Base-by-base conservation (phyloP, 1,140 invertebrate species). In the Anthonomus grandis region DNA sequence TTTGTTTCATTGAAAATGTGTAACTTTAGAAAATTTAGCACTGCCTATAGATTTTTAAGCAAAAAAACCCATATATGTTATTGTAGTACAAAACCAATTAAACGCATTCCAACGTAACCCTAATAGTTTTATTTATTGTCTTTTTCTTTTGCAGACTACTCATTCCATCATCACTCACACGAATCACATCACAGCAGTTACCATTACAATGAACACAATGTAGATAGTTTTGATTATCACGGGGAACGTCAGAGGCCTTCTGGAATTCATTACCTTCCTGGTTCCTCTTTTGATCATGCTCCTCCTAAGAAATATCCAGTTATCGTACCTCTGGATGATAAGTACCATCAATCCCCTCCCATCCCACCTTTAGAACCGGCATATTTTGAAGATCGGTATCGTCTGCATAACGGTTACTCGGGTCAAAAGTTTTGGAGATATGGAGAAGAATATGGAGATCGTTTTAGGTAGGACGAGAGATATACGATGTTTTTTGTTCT, bases 361-460 rank as follows among this genome's bases (percentile, higher is more conserved):
- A 46, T 18, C 17, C 9, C 13, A 23, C 41, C 25, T 42, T 13
- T 31, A 41, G 44, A 37, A 38, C 41, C n/a, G 36, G n/a, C n/a
- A 19, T 48, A 41, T 25, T 25, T 38, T 34, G 4, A 31, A 17
- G 46, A 52, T 12, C 22, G 44, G 22, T 47, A 47, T 42, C 18
- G n/a, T 24, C 24, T 36, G 8, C 12, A 39, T 57, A 36, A n/a
- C n/a, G 36, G 23, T 22, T 25, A 38, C 37, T 25, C 48, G 13
- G 34, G 12, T 36, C 8, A 15, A 34, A 44, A 59, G 9, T 64
- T 65, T 19, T 73, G 64, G 64, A 65, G 70, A 18, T 76, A 77
- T 62, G 76, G 75, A 41, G 44, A 47, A 6, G 17, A 34, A 13
- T 57, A 49, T 44, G 55, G 63, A 21, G 9, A 56, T 27, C 21